Percentiles rank a stretch among this genome's conserved stretches.
Conservation (phyloP, 1,140 invertebrate species). For the Plutomurus gul region DNA sequence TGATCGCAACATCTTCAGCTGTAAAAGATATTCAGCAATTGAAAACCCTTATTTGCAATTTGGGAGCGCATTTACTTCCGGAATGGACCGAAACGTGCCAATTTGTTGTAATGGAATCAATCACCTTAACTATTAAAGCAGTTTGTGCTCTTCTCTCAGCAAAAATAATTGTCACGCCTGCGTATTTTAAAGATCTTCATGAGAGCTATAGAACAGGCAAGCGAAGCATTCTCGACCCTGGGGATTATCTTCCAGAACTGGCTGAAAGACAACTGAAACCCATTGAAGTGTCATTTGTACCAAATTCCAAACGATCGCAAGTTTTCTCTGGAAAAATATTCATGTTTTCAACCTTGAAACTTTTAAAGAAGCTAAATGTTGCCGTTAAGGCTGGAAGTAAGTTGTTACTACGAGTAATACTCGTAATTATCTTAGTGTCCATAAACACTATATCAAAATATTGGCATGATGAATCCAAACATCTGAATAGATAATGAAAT, state of each 20-base stretch:
- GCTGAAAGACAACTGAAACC: slow-evolving; percentile 61
- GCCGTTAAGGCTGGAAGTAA: slow-evolving; percentile 41
- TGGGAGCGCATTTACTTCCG: slow-evolving; percentile 58
- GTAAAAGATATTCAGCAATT: slow-evolving; percentile 53
- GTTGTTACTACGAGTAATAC: too few species aligned
- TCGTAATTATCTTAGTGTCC: too few species aligned
- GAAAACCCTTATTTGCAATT: slow-evolving; percentile 50
- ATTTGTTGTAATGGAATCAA: slow-evolving; percentile 68
- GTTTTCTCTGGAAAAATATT: slow-evolving; percentile 67
- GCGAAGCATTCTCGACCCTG: slow-evolving; percentile 60
- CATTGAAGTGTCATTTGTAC: slow-evolving; percentile 61
- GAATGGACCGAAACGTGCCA: slow-evolving; percentile 62
- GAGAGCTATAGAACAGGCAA: slow-evolving; percentile 58
- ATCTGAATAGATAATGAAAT: too few species aligned
- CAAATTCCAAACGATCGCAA: slow-evolving; percentile 59
- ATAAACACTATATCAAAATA: too few species aligned
- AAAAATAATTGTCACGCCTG: slow-evolving; percentile 66
- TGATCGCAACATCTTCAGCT: slow-evolving; percentile 45
- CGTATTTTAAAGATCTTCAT: slow-evolving; percentile 65
- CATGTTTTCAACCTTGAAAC: slow-evolving; percentile 65
- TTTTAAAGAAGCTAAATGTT: slow-evolving; percentile 59
- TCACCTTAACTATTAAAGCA: slow-evolving; percentile 65
- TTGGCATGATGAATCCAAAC: too few species aligned
- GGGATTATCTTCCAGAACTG: slow-evolving; percentile 62
- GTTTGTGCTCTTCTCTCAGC: slow-evolving; percentile 68